A percentile compares a stretch with the other conserved stretches of the same genome.
phyloP scores from a whole-genome alignment of 2,113 vertebrate species.

The Camelus bactrianus region DNA sequence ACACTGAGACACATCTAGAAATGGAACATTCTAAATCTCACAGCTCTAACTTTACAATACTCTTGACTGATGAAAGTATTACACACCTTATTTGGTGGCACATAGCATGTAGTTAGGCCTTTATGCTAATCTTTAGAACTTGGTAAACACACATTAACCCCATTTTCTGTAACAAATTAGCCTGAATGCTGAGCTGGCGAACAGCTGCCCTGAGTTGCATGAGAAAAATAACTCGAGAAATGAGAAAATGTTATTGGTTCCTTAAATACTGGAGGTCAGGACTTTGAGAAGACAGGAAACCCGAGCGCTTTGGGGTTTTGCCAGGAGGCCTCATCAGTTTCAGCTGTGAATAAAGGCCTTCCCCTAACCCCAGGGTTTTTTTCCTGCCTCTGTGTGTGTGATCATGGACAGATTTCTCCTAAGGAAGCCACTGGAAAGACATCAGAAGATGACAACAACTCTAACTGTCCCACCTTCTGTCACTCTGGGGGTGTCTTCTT shows the following conservation, averaged over 20 bases:
- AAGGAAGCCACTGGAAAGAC: conserved; percentile 62
- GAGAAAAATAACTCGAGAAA: conserved; percentile 77
- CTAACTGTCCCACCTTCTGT: not conserved
- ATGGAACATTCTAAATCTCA: conserved; percentile 16
- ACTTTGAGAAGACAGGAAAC: conserved; percentile 84
- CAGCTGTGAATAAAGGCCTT: conserved; percentile 77
- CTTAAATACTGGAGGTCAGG: conserved; percentile 83
- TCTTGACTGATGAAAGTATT: not conserved
- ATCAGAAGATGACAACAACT: conserved; percentile 63
- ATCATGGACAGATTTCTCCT: conserved; percentile 65
- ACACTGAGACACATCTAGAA: conserved; percentile 20
- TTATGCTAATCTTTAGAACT: conserved; percentile 39
- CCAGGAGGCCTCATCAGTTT: conserved; percentile 78
- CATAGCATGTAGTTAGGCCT: conserved; percentile 45
- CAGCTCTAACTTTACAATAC: not conserved
- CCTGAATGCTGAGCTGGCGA: conserved; percentile 71
- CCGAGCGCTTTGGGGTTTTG: conserved; percentile 78
- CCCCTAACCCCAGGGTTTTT: conserved; percentile 54
- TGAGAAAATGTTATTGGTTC: conserved; percentile 80
- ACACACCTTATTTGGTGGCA: conserved; percentile 27
- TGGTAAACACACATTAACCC: conserved; percentile 63
- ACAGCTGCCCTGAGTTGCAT: conserved; percentile 69
- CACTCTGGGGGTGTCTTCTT: conserved; percentile 57
- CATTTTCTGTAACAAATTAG: conserved; percentile 65
- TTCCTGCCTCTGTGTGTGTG: not conserved